A percentile compares a stretch with the other conserved stretches of the same genome.
These are phyloP conservation scores for Sphaerophoria rueppellii DNA, from an alignment of 2,888 invertebrate species.

Conservation along the genomic window DNA sequence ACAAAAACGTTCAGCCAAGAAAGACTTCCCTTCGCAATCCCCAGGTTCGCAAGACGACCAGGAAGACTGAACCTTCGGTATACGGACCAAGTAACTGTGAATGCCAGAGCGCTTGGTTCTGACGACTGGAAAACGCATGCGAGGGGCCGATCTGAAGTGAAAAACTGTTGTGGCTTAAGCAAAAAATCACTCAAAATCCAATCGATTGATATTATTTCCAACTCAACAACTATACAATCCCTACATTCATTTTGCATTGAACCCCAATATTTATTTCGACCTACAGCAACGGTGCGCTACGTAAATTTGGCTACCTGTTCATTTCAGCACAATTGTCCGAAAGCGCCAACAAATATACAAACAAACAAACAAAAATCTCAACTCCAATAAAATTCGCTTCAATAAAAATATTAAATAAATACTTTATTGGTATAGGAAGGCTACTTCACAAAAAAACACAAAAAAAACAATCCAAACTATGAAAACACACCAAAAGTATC, in stretches of 20 bases:
- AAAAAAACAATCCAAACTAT: background rate
- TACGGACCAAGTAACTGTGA: too few relatives aligned
- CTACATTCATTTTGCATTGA: constrained; percentile 15
- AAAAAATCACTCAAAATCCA: constrained; percentile 18
- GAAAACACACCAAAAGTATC: constrained; percentile 2
- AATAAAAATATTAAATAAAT: constrained; percentile 61
- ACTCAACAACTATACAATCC: constrained; percentile 7
- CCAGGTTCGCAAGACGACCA: too few relatives aligned
- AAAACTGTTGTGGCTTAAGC: too few relatives aligned
- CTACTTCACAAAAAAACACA: constrained; percentile 15
- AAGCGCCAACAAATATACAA: constrained; percentile 22
- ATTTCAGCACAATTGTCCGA: constrained; percentile 43
- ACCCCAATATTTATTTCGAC: background rate
- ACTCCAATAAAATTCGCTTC: constrained; percentile 55
- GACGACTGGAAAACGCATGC: too few relatives aligned
- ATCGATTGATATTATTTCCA: constrained; percentile 40
- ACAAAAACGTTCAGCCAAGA: too few relatives aligned
- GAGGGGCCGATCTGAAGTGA: too few relatives aligned
- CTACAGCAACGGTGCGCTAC: background rate
- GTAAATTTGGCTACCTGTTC: background rate
- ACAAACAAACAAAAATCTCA: constrained; percentile 18
- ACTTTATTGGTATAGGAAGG: constrained; percentile 57
- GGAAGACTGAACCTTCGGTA: too few relatives aligned
- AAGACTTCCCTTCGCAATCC: too few relatives aligned
- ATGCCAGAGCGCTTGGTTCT: too few relatives aligned